Evolutionary conservation across 2,888 invertebrate genomes (phyloP).

Genomic region (Morpho helenor): DNA sequence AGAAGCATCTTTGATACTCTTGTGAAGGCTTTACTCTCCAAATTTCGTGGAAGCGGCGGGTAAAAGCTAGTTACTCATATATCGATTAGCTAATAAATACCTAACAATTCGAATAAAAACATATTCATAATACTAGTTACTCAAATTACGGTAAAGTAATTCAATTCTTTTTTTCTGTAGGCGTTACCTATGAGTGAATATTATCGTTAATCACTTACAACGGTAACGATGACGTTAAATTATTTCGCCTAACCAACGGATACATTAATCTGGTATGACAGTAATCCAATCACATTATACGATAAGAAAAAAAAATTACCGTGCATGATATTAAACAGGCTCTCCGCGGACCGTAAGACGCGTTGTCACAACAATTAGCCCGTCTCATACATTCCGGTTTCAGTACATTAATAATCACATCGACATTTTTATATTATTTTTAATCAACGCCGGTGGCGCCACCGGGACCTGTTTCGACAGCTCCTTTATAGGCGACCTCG

Average conservation of each 20-base stretch:
- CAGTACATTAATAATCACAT: constrained; percentile 58
- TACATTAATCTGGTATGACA: constrained; percentile 6
- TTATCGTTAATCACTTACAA: too few relatives aligned
- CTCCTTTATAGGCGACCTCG: constrained; percentile 5
- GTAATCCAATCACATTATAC: constrained; percentile 2
- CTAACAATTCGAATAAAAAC: too few relatives aligned
- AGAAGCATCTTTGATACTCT: too few relatives aligned
- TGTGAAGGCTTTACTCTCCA: too few relatives aligned
- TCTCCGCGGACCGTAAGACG: constrained; percentile 29
- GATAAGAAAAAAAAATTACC: constrained; percentile 6
- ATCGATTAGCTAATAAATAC: too few relatives aligned
- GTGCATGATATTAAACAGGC: constrained; percentile 4
- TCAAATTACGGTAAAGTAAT: too few relatives aligned
- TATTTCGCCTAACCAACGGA: background rate
- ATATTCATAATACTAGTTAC: too few relatives aligned
- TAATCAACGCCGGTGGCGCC: constrained; percentile 58
- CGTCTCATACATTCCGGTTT: constrained; percentile 24
- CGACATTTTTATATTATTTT: constrained; percentile 33
- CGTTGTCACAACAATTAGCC: constrained; percentile 48
- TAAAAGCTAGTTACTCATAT: too few relatives aligned
- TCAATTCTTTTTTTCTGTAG: too few relatives aligned
- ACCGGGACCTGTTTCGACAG: constrained; percentile 31
- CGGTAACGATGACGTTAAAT: too few relatives aligned
- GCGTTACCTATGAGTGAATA: too few relatives aligned
- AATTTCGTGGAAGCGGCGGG: too few relatives aligned